Evolutionary conservation across 2,113 vertebrate species (phyloP).

Genomic region (Lasiurus cinereus): DNA sequence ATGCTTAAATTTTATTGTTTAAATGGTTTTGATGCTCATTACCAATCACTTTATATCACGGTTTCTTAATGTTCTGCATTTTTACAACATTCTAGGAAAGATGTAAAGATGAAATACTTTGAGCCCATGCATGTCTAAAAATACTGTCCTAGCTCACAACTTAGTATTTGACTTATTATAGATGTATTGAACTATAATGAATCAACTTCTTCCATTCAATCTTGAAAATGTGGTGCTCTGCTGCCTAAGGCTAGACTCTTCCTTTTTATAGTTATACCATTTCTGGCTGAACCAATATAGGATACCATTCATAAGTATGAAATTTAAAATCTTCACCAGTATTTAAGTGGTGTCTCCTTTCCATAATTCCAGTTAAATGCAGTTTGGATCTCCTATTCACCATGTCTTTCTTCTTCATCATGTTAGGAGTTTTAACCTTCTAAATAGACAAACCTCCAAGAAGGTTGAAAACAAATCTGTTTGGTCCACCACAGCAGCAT

Average conservation of each 20-base stretch:
- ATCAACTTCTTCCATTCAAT: background rate
- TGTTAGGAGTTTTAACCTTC: background rate
- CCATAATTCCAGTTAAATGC: slow-evolving; percentile 4
- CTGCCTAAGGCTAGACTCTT: background rate
- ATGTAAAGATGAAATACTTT: background rate
- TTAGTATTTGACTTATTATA: slow-evolving; percentile 18
- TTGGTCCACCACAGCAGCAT: background rate
- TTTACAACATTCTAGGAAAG: background rate
- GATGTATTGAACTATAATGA: background rate
- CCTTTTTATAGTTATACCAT: background rate
- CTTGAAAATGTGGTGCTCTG: background rate
- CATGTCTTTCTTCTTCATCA: background rate
- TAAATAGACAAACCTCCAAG: background rate
- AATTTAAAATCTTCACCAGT: background rate
- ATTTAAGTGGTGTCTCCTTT: background rate
- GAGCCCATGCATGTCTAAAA: background rate
- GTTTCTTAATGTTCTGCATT: slow-evolving; percentile 8
- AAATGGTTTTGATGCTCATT: background rate
- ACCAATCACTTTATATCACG: background rate
- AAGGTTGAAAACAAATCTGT: background rate
- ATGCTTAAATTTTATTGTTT: background rate
- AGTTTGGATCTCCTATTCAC: background rate
- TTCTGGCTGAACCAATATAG: background rate
- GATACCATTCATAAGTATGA: background rate
- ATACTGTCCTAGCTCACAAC: background rate